Conservation (phyloP, 1,140 invertebrate genomes). For the Paracyclopina nana region DNA sequence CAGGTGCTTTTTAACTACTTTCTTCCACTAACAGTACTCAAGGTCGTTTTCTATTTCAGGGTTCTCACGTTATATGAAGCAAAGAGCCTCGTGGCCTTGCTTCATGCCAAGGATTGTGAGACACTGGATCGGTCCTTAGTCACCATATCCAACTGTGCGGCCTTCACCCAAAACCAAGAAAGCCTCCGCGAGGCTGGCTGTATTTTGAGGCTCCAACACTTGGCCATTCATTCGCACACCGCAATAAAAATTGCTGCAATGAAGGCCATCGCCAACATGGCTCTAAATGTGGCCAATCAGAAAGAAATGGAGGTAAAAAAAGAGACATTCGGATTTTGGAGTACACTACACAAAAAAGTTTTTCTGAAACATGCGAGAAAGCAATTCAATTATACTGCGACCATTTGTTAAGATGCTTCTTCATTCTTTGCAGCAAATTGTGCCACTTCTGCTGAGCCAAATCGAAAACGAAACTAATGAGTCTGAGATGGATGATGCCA, state of each 20-base stretch:
- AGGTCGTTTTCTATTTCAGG: slow-evolving; percentile 20
- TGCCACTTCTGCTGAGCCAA: no score
- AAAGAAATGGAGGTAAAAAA: slow-evolving; percentile 1
- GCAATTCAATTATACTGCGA: no score
- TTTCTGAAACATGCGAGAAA: no score
- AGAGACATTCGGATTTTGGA: no score
- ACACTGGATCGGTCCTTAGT: slow-evolving; percentile 31
- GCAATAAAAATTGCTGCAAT: background rate
- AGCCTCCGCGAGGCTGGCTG: background rate
- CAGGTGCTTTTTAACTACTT: no score
- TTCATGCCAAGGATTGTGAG: slow-evolving; percentile 31
- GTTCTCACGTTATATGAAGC: slow-evolving; percentile 31
- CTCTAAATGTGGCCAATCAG: background rate
- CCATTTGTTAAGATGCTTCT: no score
- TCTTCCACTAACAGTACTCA: no score
- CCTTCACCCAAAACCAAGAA: slow-evolving; percentile 31
- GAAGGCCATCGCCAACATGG: background rate
- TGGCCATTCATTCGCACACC: background rate
- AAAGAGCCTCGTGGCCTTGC: slow-evolving; percentile 31
- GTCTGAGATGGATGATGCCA: no score
- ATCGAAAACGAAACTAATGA: no score
- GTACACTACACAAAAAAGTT: no score
- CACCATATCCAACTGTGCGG: slow-evolving; percentile 34
- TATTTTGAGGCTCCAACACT: background rate
- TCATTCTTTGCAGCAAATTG: no score